These are phyloP conservation scores for Heliconius sara DNA, from an alignment of 2,888 invertebrate genomes.

Conservation along the genomic window DNA sequence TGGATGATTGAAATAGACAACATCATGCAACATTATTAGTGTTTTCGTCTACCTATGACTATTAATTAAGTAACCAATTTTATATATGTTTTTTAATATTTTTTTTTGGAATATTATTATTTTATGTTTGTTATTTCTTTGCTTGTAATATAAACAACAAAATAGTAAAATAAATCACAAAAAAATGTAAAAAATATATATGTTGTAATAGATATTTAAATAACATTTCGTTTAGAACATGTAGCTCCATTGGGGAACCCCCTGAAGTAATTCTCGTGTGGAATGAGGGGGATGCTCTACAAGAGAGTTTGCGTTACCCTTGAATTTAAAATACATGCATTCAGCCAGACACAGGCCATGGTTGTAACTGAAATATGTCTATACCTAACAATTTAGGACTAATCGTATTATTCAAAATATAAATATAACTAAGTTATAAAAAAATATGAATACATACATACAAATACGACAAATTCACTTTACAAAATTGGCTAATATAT, in stretches of 20 bases:
- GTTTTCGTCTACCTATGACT: background rate
- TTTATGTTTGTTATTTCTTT: background rate
- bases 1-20: constrained; percentile 55
- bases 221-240: constrained; percentile 12
- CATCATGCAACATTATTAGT: constrained; percentile 1
- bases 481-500: too few species aligned
- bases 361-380: background rate
- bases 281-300: constrained; percentile 32
- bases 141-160: background rate
- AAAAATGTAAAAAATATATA: background rate
- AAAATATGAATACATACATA: too few species aligned
- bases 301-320: constrained; percentile 37
- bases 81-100: background rate
- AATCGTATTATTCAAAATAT: background rate
- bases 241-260: constrained; percentile 12
- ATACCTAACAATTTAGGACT: background rate
- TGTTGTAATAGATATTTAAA: constrained; percentile 13
- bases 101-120: background rate
- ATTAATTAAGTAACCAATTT: background rate
- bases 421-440: too few species aligned
- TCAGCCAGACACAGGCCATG: constrained; percentile 4
- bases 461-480: too few species aligned
- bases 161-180: background rate
- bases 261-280: constrained; percentile 24
- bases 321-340: constrained; percentile 39